Percentiles rank a stretch among this genome's conserved stretches.
Evolutionary conservation across 2,113 vertebrate species (phyloP).

Genomic region (Hemicordylus capensis): DNA sequence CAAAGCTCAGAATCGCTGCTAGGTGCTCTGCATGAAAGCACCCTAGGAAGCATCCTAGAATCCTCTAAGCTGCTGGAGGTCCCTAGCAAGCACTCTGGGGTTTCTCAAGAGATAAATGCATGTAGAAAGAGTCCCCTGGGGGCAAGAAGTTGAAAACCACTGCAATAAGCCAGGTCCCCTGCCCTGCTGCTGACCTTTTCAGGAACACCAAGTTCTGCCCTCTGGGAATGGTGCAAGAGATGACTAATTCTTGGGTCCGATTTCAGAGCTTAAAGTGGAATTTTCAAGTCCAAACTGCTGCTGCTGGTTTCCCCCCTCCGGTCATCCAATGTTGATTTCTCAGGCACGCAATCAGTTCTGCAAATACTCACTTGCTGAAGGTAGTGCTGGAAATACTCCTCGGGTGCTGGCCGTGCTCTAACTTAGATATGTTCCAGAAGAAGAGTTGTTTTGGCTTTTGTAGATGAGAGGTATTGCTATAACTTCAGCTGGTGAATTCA

Average conservation of each 20-base stretch:
- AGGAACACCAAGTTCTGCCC: background rate
- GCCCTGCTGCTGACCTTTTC: background rate
- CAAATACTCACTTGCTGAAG: background rate
- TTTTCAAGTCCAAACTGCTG: conserved; percentile 15
- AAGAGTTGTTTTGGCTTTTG: background rate
- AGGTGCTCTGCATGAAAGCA: background rate
- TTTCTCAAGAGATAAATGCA: background rate
- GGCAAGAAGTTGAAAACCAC: background rate
- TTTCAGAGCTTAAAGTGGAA: conserved; percentile 20
- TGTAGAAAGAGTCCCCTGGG: background rate
- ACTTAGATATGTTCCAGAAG: background rate
- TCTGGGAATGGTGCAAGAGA: background rate
- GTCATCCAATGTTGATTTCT: conserved; percentile 20
- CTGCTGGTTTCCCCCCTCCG: rapidly evolving
- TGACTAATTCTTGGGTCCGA: conserved; percentile 9
- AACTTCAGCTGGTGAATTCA: too few species aligned
- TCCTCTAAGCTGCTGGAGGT: background rate
- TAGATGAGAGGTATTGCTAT: too few species aligned
- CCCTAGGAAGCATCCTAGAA: background rate
- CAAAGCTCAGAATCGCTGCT: background rate
- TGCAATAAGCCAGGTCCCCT: background rate
- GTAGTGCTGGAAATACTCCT: background rate
- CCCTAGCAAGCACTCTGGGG: background rate
- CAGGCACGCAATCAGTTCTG: conserved; percentile 10
- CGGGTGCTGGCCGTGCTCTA: background rate